Conservation (phyloP, 2,113 vertebrate genomes). For the Callionymus lyra region DNA sequence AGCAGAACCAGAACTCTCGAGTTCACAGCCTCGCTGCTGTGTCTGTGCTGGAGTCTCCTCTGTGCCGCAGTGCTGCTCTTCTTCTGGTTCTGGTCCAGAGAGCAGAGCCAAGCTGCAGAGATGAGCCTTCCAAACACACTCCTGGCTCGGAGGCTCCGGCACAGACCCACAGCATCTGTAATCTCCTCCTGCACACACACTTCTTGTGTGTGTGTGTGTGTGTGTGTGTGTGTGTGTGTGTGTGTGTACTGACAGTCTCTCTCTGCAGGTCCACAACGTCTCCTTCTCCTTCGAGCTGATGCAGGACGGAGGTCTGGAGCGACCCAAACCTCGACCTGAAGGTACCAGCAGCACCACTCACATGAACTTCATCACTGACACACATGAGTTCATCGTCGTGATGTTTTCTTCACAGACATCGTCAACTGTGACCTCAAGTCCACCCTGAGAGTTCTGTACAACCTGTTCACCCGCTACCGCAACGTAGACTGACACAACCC, state of each 20-base stretch:
- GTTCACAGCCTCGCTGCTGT: too few species aligned
- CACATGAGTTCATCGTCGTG: not conserved
- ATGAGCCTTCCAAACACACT: conserved; percentile 35
- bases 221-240: conserved; percentile 5
- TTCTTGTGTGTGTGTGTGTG: conserved; percentile 10
- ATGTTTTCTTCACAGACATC: conserved; percentile 72
- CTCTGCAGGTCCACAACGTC: conserved; percentile 84
- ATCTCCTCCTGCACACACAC: conserved; percentile 74
- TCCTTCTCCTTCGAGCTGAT: conserved; percentile 95
- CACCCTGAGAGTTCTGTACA: conserved; percentile 91
- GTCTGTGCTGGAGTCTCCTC: too few species aligned
- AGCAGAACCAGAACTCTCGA: too few species aligned
- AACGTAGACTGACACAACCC: conserved; percentile 81
- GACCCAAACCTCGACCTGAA: conserved; percentile 91
- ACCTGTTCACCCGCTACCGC: conserved; percentile 94
- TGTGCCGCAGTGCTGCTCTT: conserved; percentile 18
- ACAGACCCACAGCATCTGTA: conserved; percentile 63
- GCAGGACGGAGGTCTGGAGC: conserved; percentile 93
- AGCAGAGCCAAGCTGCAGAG: conserved; percentile 38
- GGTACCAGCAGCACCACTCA: conserved; percentile 61
- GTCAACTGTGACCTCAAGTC: conserved; percentile 98
- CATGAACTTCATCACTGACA: not conserved
- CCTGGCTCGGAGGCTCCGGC: conserved; percentile 53
- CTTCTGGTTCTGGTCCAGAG: conserved; percentile 56
- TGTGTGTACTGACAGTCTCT: not conserved